A percentile compares a stretch with the other conserved stretches of the same genome.
Conservation (phyloP, 92 coral and sea anemone genomes). For the Epizoanthus scotinus region DNA sequence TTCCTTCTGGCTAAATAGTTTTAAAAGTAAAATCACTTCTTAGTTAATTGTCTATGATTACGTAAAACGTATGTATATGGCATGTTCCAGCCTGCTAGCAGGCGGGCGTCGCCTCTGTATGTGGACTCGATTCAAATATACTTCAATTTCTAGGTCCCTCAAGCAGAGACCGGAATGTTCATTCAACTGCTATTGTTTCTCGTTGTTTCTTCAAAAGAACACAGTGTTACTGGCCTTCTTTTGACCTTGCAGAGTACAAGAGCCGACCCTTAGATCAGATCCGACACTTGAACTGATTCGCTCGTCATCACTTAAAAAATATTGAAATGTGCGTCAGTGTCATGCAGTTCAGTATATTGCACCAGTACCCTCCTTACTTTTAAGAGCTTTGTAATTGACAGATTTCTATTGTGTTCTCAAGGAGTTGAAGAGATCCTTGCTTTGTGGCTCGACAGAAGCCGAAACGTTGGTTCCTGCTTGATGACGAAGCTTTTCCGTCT, state of each 20-base stretch:
- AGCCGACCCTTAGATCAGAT: neutral
- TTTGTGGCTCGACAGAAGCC: conserved; percentile 6
- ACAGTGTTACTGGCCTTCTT: too few species aligned
- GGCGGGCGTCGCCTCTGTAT: too few species aligned
- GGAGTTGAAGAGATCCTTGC: conserved; percentile 22
- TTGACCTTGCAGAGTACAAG: conserved; percentile 21
- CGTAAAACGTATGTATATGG: too few species aligned
- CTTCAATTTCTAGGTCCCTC: neutral
- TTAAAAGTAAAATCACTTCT: too few species aligned
- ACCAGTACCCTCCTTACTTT: neutral
- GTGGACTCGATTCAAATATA: too few species aligned
- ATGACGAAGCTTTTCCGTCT: neutral
- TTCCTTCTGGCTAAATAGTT: too few species aligned
- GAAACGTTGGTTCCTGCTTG: neutral
- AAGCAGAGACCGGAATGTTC: neutral
- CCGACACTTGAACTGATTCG: conserved; percentile 19
- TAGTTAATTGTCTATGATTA: too few species aligned
- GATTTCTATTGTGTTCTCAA: conserved; percentile 12
- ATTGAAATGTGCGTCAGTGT: conserved; percentile 18
- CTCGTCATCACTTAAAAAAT: conserved; percentile 10
- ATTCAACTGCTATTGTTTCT: neutral
- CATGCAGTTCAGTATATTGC: conserved; percentile 11
- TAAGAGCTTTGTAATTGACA: conserved; percentile 13
- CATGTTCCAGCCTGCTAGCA: too few species aligned
- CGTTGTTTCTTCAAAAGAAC: too few species aligned